Conservation (phyloP, 2,888 invertebrate genomes). For the Chesias legatella region DNA sequence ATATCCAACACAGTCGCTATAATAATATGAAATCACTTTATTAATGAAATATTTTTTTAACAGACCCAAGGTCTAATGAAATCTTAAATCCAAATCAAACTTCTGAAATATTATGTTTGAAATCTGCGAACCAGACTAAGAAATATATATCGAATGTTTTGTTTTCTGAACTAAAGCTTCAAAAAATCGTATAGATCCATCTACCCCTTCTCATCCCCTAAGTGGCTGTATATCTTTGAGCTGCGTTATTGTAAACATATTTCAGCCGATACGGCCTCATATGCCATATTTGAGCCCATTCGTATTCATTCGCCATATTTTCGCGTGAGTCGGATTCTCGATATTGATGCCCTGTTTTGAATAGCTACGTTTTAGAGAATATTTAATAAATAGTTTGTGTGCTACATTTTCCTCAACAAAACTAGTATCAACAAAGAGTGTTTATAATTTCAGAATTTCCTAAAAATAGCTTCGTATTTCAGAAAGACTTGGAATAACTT, state of each 20-base stretch:
- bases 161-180: not conserved
- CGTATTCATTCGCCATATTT: slow-evolving; percentile 54
- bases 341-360: slow-evolving; percentile 16
- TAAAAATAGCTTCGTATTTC: too few relatives aligned
- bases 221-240: slow-evolving; percentile 33
- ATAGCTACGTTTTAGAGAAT: slow-evolving; percentile 17
- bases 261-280: slow-evolving; percentile 38
- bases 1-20: too few relatives aligned
- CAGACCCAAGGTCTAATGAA: too few relatives aligned
- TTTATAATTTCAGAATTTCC: too few relatives aligned
- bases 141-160: not conserved
- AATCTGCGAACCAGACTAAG: too few relatives aligned
- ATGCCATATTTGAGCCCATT: slow-evolving; percentile 49
- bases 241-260: slow-evolving; percentile 41
- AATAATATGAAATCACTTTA: too few relatives aligned
- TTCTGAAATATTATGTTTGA: too few relatives aligned
- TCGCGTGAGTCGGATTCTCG: slow-evolving; percentile 31
- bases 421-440: too few relatives aligned
- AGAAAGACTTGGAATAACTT: too few relatives aligned
- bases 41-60: too few relatives aligned
- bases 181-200: slow-evolving; percentile 14
- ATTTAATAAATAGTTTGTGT: slow-evolving; percentile 18
- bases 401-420: slow-evolving; percentile 14
- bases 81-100: too few relatives aligned
- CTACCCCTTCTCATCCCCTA: slow-evolving; percentile 27